These are phyloP conservation scores for Cephus runcator DNA, from an alignment of 2,888 invertebrate genomes.

Conservation along the genomic window DNA sequence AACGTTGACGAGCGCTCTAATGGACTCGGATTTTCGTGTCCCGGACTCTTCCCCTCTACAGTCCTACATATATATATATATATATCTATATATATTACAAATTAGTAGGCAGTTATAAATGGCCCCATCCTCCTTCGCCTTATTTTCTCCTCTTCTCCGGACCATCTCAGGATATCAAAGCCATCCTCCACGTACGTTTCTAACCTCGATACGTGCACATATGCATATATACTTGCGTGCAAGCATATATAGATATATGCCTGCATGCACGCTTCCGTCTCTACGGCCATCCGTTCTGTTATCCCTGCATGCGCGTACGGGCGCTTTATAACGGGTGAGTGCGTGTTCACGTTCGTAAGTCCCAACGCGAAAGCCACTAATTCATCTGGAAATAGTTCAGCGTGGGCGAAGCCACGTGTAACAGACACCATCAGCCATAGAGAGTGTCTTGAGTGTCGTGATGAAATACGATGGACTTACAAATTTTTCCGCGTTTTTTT, in stretches of 20 bases:
- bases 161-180: constrained; percentile 6
- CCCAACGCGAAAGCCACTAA: constrained; percentile 11
- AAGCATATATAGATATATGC: background rate
- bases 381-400: constrained; percentile 20
- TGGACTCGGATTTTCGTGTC: constrained; percentile 25
- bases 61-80: background rate
- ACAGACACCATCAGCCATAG: background rate
- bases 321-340: background rate
- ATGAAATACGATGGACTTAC: background rate
- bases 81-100: constrained; percentile 39
- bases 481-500: background rate
- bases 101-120: constrained; percentile 62
- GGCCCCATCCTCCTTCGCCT: constrained; percentile 42
- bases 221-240: background rate
- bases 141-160: constrained; percentile 34
- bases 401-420: constrained; percentile 18
- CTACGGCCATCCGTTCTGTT: constrained; percentile 9
- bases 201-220: background rate
- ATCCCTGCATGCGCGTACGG: background rate
- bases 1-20: constrained; percentile 33
- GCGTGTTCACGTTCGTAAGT: background rate
- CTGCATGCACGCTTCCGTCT: background rate
- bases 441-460: background rate
- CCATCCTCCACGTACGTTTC: background rate
- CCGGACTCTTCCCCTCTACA: background rate